Conservation (phyloP, 2,113 vertebrate species). For the Dendrocopos noguchii region DNA sequence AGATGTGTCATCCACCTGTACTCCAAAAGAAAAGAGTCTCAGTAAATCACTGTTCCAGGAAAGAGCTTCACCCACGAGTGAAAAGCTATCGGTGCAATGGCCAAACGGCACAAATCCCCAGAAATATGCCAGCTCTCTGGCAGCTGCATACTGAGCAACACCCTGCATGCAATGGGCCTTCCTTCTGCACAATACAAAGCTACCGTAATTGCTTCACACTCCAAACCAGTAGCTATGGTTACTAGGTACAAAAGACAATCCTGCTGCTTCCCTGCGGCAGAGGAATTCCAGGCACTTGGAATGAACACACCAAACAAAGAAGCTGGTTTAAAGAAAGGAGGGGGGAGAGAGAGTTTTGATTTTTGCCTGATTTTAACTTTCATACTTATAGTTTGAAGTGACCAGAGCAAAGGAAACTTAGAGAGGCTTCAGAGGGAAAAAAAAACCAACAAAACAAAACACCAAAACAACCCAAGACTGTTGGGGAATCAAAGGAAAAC, state of each 20-base stretch:
- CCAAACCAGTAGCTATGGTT: constrained; percentile 69
- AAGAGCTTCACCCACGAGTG: not conserved
- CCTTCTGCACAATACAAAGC: constrained; percentile 36
- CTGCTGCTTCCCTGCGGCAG: constrained; percentile 50
- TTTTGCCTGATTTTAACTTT: not conserved
- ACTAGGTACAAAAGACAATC: constrained; percentile 68
- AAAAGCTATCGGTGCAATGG: not conserved
- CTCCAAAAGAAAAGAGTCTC: not conserved
- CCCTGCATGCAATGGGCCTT: fast-evolving
- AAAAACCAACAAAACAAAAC: not conserved
- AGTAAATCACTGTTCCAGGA: not conserved
- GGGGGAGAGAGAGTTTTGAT: too few relatives aligned
- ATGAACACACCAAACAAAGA: constrained; percentile 47
- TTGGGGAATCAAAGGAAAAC: not conserved
- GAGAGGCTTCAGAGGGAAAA: not conserved
- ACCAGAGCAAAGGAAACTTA: not conserved
- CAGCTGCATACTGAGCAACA: not conserved
- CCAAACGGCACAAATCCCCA: not conserved
- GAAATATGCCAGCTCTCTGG: not conserved
- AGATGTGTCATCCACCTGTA: not conserved
- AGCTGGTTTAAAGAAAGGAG: not conserved
- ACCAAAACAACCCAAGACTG: not conserved
- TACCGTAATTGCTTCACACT: constrained; percentile 18
- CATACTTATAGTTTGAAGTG: not conserved
- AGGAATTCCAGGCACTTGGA: constrained; percentile 72